Percentiles rank a stretch among this genome's conserved stretches.
Conservation (phyloP, 1,140 invertebrate genomes). For the Amyelois transitella region DNA sequence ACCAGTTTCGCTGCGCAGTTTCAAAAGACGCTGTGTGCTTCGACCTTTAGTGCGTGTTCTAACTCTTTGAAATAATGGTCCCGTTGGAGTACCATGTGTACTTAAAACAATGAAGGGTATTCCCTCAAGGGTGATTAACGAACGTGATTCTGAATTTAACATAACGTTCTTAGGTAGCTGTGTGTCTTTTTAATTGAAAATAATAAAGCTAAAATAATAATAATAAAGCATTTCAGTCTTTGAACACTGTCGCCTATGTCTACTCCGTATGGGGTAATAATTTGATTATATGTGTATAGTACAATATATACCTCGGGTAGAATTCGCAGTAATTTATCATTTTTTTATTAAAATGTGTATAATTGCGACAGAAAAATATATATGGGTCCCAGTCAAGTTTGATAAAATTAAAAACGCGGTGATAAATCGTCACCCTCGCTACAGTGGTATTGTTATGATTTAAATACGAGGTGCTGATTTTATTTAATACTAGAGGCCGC, state of each 20-base stretch:
- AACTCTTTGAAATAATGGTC: not conserved
- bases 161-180: not conserved
- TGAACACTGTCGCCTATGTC: not conserved
- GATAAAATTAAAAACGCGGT: not conserved
- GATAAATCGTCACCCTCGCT: not conserved
- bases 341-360: conserved; percentile 4
- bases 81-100: not conserved
- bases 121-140: not conserved
- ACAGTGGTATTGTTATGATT: not conserved
- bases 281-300: too few relatives aligned
- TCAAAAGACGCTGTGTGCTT: not conserved
- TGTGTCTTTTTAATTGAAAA: not conserved
- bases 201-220: not conserved
- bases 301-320: too few relatives aligned
- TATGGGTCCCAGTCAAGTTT: not conserved
- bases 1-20: too few relatives aligned
- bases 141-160: not conserved
- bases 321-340: conserved; percentile 2
- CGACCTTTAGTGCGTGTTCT: not conserved
- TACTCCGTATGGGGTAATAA: not conserved
- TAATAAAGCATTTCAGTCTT: not conserved
- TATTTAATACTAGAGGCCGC: not conserved
- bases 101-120: not conserved
- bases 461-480: not conserved
- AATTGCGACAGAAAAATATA: not conserved